Conservation (phyloP, 1,140 invertebrate species). For the Aphelenchoides avenae region DNA sequence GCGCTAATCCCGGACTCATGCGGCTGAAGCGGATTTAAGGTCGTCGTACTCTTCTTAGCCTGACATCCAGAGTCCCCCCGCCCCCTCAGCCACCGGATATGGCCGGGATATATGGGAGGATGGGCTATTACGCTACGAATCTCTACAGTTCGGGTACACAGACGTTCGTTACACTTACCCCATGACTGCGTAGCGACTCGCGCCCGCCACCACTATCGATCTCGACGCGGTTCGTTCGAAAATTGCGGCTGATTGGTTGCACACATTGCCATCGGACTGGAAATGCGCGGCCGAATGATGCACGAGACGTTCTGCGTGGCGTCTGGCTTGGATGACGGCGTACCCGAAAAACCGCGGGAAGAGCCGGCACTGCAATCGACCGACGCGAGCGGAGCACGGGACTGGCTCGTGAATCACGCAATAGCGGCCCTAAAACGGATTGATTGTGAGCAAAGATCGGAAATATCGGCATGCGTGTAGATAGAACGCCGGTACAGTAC, state of each 20-base stretch:
- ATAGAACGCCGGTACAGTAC: too few relatives aligned
- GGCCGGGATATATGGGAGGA: too few relatives aligned
- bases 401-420: slow-evolving; percentile 35
- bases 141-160: too few relatives aligned
- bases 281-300: slow-evolving; percentile 44
- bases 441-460: too few relatives aligned
- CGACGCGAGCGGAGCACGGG: not conserved
- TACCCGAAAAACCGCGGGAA: slow-evolving; percentile 45
- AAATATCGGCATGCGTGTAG: too few relatives aligned
- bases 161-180: too few relatives aligned
- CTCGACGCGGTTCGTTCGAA: slow-evolving; percentile 35
- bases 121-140: too few relatives aligned
- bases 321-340: slow-evolving; percentile 12
- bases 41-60: too few relatives aligned
- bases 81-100: slow-evolving; percentile 1
- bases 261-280: slow-evolving; percentile 42
- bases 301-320: slow-evolving; percentile 5
- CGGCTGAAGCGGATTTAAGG: too few relatives aligned
- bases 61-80: not conserved
- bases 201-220: slow-evolving; percentile 34
- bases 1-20: too few relatives aligned
- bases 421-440: slow-evolving; percentile 30
- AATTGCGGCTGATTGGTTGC: slow-evolving; percentile 33
- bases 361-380: too few relatives aligned
- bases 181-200: slow-evolving; percentile 33